A percentile compares a stretch with the other conserved stretches of the same genome.
Conservation (phyloP, 2,113 vertebrate genomes). For the Rhinolophus ferrumequinum region DNA sequence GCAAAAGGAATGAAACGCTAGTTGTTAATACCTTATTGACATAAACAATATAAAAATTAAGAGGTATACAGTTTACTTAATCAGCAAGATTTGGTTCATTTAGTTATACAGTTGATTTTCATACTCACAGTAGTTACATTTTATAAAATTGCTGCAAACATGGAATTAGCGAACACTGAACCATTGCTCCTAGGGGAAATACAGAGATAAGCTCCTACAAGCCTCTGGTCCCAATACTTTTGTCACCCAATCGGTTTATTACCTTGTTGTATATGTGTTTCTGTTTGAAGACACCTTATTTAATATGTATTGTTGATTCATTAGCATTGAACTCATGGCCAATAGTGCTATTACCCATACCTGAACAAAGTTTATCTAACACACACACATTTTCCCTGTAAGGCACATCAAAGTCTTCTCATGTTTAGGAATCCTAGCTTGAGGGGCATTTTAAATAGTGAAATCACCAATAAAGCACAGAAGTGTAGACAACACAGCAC, state of each 20-base stretch:
- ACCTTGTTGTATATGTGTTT: background rate
- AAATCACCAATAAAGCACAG: background rate
- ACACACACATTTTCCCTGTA: background rate
- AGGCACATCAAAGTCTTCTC: background rate
- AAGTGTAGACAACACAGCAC: background rate
- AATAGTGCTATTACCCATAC: too few species aligned
- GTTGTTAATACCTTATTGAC: background rate
- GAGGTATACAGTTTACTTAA: background rate
- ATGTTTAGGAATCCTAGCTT: background rate
- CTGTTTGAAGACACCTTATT: background rate
- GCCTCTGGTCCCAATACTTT: background rate
- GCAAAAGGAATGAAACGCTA: background rate
- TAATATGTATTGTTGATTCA: background rate
- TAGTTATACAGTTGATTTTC: background rate
- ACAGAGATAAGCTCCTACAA: background rate
- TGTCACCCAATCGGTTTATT: background rate
- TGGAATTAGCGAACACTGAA: background rate
- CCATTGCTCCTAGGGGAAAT: background rate
- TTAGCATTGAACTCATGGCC: background rate
- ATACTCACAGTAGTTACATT: background rate
- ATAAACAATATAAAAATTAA: background rate
- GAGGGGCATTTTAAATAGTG: background rate
- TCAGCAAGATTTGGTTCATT: background rate
- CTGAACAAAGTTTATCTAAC: background rate
- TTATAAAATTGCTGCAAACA: background rate